Base-by-base conservation (phyloP, 2,113 vertebrate genomes). In the Albula glossodonta region DNA sequence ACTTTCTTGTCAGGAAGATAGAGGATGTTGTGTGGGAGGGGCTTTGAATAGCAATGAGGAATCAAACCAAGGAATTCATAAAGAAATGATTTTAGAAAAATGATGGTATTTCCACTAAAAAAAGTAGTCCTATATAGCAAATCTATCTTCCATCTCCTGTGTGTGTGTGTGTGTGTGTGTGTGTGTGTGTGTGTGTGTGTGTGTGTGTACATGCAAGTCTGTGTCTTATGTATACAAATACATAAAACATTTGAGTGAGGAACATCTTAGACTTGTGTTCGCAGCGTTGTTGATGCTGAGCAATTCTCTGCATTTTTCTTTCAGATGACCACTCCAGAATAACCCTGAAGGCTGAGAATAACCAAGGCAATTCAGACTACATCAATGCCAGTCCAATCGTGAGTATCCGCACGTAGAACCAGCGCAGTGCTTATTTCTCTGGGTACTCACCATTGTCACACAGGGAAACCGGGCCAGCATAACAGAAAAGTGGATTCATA, bases 311-410 rank as follows among this genome's bases (percentile, higher is more conserved):
- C 25, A 5, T 90, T 86, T 90, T 51, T 88, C 77, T 92, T 94
- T 79, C 93, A 99, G 98, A 99, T 92, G 98, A 99, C 93, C 98
- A 99, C 94, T 97, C 96, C 92, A 95, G 98, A 91, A 94, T 99
- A 94, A 95, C 95, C 87, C 92, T 99, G 93, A 99, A 96, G 92
- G 86, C 92, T 12, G 97, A 99, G 88, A 97, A 94, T 87, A 98
- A 97, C 94, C 97, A 97, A 11, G 93, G 96, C 87, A 96, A 90
- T 89, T 98, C 97, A 0, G 97, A 99, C 89, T 99, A 99, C 95
- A 97, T 99, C 96, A 99, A 99, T 0, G 98, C 98, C 92, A 99
- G 98, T 92, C 96, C 98, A n/a, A 98, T 99, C 79, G 98, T 99
- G 90, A 98, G 98, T 97, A 92, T 88, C 89, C 87, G 86, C 88